Conservation (phyloP, 2,888 invertebrate genomes). For the Epinotia nisella region DNA sequence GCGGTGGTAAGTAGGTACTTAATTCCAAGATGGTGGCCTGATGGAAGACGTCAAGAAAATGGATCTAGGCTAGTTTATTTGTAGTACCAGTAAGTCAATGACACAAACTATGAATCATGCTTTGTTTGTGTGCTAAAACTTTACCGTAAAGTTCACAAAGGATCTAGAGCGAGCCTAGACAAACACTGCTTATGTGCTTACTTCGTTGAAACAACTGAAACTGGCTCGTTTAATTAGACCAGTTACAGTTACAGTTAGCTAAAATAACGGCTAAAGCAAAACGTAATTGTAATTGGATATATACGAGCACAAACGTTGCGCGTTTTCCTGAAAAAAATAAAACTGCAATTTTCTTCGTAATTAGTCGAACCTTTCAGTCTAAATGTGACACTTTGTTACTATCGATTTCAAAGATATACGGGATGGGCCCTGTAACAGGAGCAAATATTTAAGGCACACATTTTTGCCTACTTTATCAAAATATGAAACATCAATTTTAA, state of each 20-base stretch:
- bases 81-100: not conserved
- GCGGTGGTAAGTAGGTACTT: no score
- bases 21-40: no score
- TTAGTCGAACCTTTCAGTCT: no score
- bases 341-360: no score
- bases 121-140: constrained; percentile 14
- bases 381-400: no score
- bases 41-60: no score
- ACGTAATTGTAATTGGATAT: not conserved
- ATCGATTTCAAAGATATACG: no score
- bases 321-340: not conserved
- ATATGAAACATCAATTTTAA: no score
- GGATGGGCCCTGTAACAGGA: no score
- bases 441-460: no score
- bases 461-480: not conserved
- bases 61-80: no score
- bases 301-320: not conserved
- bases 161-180: constrained; percentile 10
- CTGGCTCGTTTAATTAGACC: not conserved
- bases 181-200: not conserved
- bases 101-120: constrained; percentile 5
- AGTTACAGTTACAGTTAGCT: not conserved
- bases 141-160: constrained; percentile 10
- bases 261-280: not conserved
- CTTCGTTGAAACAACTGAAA: not conserved